A percentile compares a stretch with the other conserved stretches of the same genome.
phyloP scores from a whole-genome alignment of 1,140 invertebrate species.

The Drosophila arawakana region DNA sequence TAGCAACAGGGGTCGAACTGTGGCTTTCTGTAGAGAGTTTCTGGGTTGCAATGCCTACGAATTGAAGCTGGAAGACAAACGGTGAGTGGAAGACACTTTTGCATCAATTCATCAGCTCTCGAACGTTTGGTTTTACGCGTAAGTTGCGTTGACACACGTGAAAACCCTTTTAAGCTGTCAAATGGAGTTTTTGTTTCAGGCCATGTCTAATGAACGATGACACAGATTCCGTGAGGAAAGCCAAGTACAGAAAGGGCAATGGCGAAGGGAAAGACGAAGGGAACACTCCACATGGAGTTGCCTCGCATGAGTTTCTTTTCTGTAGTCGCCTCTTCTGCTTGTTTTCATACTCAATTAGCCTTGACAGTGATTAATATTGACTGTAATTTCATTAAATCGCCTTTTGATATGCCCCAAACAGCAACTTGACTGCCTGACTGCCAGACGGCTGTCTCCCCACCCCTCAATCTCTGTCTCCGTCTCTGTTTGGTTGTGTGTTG shows the following conservation, averaged over 20 bases:
- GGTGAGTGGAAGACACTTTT: constrained; percentile 14
- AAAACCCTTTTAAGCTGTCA: constrained; percentile 79
- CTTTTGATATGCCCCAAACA: constrained; percentile 65
- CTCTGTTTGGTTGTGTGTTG: neutral
- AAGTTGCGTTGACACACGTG: constrained; percentile 36
- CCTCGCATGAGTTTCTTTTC: constrained; percentile 4
- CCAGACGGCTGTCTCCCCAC: too few relatives aligned
- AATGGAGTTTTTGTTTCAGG: constrained; percentile 57
- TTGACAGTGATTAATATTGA: constrained; percentile 80
- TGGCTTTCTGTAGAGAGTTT: neutral
- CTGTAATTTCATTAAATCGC: constrained; percentile 80
- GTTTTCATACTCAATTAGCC: constrained; percentile 81
- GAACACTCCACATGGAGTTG: neutral
- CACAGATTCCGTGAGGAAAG: constrained; percentile 53
- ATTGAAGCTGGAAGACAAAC: neutral
- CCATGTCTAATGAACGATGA: constrained; percentile 70
- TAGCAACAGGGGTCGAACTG: constrained; percentile 29
- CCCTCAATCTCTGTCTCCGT: too few relatives aligned
- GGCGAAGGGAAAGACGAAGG: neutral
- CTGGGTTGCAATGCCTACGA: constrained; percentile 12
- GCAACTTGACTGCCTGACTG: constrained; percentile 3
- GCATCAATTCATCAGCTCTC: constrained; percentile 51
- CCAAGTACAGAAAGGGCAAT: neutral
- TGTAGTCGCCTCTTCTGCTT: constrained; percentile 39
- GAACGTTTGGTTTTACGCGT: constrained; percentile 19